Evolutionary conservation across 2,797 vertebrate species (phyloP).

Genomic region (Microchirus variegatus): DNA sequence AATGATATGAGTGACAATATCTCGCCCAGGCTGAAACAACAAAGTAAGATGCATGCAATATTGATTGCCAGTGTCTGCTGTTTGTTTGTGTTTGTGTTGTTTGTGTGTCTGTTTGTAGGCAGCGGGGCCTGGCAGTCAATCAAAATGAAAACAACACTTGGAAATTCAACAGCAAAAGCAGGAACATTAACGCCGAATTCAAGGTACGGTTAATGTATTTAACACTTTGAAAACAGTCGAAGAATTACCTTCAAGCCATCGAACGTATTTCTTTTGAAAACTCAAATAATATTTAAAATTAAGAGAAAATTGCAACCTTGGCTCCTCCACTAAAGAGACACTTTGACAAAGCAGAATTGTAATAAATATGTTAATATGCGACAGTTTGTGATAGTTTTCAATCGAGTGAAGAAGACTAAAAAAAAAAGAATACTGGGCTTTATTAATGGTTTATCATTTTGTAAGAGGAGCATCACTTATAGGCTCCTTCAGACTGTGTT

Average conservation of each 20-base stretch:
- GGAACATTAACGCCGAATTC: not conserved
- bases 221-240: too few relatives aligned
- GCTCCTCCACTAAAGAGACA: constrained; percentile 38
- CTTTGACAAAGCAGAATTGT: constrained; percentile 67
- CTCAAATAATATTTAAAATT: constrained; percentile 15
- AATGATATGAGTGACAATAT: constrained; percentile 78
- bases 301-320: not conserved
- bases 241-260: constrained; percentile 21
- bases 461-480: constrained; percentile 60
- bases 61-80: constrained; percentile 71
- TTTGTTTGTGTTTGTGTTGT: constrained; percentile 39
- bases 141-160: constrained; percentile 38
- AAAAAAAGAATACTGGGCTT: constrained; percentile 42
- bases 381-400: constrained; percentile 54
- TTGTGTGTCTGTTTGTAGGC: constrained; percentile 18
- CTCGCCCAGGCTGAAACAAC: constrained; percentile 72
- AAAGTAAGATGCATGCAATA: constrained; percentile 77
- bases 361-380: constrained; percentile 79
- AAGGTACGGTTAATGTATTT: too few relatives aligned
- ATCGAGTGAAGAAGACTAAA: constrained; percentile 51
- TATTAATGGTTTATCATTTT: constrained; percentile 55
- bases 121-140: constrained; percentile 42
- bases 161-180: constrained; percentile 23
- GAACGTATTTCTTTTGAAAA: constrained; percentile 10
- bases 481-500: constrained; percentile 58